Evolutionary conservation across 2,888 invertebrate genomes (phyloP).

Genomic region (Coelogynopora nodosa): DNA sequence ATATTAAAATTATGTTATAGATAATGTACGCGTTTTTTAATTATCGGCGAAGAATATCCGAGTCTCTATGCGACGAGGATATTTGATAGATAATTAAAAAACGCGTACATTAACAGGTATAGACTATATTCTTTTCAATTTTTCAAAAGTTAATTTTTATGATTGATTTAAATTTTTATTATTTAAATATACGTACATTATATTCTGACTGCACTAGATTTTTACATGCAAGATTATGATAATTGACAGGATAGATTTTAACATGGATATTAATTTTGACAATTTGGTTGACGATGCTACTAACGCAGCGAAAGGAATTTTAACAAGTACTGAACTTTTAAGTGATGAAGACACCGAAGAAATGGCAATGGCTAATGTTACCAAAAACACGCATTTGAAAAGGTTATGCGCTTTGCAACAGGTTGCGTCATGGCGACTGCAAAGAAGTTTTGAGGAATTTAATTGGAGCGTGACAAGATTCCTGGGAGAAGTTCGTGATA

Average conservation of each 20-base stretch:
- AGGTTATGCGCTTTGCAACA: not conserved
- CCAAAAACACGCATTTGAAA: not conserved
- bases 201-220: too few relatives aligned
- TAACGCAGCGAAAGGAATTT: not conserved
- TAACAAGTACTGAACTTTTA: not conserved
- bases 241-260: not conserved
- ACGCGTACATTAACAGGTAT: not conserved
- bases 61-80: not conserved
- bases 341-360: not conserved
- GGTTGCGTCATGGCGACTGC: not conserved
- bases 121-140: not conserved
- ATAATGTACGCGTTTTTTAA: not conserved
- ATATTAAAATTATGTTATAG: not conserved
- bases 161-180: too few relatives aligned
- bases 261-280: not conserved
- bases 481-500: not conserved
- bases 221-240: too few relatives aligned
- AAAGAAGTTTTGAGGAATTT: not conserved
- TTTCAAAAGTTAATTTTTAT: not conserved
- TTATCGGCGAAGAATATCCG: not conserved
- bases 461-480: not conserved
- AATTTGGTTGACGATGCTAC: too few relatives aligned
- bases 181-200: too few relatives aligned
- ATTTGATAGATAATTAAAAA: not conserved
- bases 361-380: not conserved